Conservation (phyloP, 1,140 invertebrate species). For the Drosophila lini region DNA sequence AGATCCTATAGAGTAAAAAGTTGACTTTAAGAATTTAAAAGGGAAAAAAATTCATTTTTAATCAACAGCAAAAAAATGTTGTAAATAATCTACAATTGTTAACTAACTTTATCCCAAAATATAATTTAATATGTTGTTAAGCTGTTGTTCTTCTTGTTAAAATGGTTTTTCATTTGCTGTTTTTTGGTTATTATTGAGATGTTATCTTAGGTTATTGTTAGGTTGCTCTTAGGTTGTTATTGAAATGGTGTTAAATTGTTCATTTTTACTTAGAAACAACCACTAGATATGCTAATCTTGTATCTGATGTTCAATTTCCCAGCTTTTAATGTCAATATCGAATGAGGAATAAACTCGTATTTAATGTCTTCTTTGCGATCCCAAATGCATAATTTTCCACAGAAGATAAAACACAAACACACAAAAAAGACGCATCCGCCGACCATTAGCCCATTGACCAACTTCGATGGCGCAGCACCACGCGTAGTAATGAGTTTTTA, state of each 20-base stretch:
- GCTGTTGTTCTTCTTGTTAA: too few species aligned
- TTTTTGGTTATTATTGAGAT: neutral
- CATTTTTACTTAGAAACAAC: neutral
- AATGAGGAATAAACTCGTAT: neutral
- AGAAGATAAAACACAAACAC: neutral
- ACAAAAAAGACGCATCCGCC: conserved; percentile 44
- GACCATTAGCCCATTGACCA: conserved; percentile 78
- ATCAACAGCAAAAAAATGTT: too few species aligned
- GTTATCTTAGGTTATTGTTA: neutral
- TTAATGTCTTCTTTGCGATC: conserved; percentile 9
- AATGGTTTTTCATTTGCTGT: neutral
- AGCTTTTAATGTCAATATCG: neutral
- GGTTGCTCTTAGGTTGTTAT: too few species aligned
- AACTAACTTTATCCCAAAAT: too few species aligned
- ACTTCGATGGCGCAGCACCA: conserved; percentile 58
- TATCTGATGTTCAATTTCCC: neutral
- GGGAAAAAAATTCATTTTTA: too few species aligned
- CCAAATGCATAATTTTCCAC: conserved; percentile 39
- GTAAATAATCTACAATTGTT: too few species aligned
- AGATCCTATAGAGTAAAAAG: too few species aligned
- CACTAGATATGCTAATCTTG: neutral
- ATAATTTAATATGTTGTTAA: too few species aligned
- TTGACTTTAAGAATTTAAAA: too few species aligned
- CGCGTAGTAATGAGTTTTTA: conserved; percentile 77
- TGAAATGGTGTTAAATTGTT: too few species aligned